Evolutionary conservation across 2,797 vertebrate genomes (phyloP), one percentile per base, ranked within the genome.

Genomic region (Aulostomus chinensis): DNA sequence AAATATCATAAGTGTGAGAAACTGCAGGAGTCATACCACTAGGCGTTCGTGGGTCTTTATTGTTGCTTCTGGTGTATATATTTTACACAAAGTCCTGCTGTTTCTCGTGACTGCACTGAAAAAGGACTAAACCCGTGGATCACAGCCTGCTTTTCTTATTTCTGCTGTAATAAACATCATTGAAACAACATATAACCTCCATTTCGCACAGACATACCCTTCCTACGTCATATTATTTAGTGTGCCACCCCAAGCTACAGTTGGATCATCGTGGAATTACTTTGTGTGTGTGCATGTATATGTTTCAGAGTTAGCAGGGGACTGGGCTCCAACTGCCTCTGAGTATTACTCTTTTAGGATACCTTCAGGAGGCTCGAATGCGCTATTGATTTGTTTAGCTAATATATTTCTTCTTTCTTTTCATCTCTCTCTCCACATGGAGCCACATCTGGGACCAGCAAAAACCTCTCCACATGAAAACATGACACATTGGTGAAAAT

Each of bases 371-470:
- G 43, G 56, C 65, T 63, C 43, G 80, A 80, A 84, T 83, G 73
- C 78, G 76, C 63, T 84, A 88, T 84, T 89, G 84, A 89, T 91
- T 90, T 88, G 82, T 86, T 85, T 70, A 70, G 78, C 64, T 80
- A 80, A 87, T 86, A 77, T 52, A 68, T 76, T 86, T 69, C 64
- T 35, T 64, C 50, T 53, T 14, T 26, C 26, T n/a, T 39, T 25
- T 62, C 54, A 49, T 76, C 28, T 50, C 48, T 25, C 18, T 61
- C 55, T 70, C 49, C 49, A 47, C 30, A 41, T 7, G 32, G 18
- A 50, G 31, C 24, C 36, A 39, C 54, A 58, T 33, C 56, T 67
- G 40, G 58, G 67, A 71, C 12, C 17, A 17, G 38, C 10, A 14
- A n/a, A 58, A 39, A 18, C 11, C 3, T 32, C 32, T 55, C 29